Percentiles rank a stretch among this genome's conserved stretches.
These are phyloP conservation scores for Malacoctenus gilli DNA, from an alignment of 2,797 vertebrate genomes.

Conservation along the genomic window DNA sequence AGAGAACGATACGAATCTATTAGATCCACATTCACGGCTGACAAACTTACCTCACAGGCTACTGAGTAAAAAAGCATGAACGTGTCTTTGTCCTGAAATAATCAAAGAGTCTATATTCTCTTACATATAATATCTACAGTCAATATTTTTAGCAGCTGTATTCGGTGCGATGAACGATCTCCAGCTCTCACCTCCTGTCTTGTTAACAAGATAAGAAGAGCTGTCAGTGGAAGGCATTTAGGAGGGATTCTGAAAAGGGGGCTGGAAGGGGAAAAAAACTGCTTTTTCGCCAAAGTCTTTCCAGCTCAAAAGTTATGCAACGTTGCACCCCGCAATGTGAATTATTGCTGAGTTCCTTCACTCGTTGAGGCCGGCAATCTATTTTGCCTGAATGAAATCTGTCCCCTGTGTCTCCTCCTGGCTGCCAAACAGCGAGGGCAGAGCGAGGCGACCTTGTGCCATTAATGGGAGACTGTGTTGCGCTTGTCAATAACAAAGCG, in stretches of 20 bases:
- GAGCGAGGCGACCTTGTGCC: constrained; percentile 41
- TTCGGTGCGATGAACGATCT: constrained; percentile 10
- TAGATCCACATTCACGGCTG: constrained; percentile 8
- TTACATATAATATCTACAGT: constrained; percentile 32
- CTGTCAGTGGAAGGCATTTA: not conserved
- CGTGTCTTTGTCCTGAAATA: constrained; percentile 26
- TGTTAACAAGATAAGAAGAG: constrained; percentile 20
- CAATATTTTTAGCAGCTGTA: constrained; percentile 17
- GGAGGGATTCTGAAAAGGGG: constrained; percentile 5
- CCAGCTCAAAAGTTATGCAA: constrained; percentile 39
- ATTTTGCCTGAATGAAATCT: constrained; percentile 52
- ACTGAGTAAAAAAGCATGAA: constrained; percentile 52
- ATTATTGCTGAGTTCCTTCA: constrained; percentile 53
- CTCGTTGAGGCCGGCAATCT: constrained; percentile 51
- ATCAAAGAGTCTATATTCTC: constrained; percentile 42
- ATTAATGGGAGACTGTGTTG: constrained; percentile 11
- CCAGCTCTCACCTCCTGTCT: constrained; percentile 26
- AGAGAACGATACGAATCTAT: constrained; percentile 30
- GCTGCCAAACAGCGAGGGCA: constrained; percentile 45
- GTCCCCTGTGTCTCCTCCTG: constrained; percentile 61
- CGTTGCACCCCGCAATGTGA: constrained; percentile 23
- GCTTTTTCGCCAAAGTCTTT: constrained; percentile 27
- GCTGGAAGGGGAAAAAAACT: constrained; percentile 14
- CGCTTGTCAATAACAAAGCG: constrained; percentile 28
- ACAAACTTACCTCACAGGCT: constrained; percentile 18